Percentiles rank a stretch among this genome's conserved stretches.
Conservation (phyloP, 2,888 invertebrate genomes). For the Mylabris sibirica region DNA sequence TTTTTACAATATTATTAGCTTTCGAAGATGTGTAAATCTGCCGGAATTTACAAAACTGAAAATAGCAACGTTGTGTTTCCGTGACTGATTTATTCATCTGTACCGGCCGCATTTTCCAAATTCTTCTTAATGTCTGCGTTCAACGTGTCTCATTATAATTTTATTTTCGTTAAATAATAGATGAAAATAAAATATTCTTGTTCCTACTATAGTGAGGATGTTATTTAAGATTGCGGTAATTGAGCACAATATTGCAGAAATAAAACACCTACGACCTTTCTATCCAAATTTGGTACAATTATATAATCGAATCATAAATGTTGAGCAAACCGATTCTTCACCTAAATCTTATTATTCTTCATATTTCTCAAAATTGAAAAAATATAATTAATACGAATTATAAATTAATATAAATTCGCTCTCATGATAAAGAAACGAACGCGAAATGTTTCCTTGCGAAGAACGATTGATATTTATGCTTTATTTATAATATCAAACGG, state of each 20-base stretch:
- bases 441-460: neutral
- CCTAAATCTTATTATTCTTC: neutral
- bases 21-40: neutral
- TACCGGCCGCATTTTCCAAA: conserved; percentile 12
- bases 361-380: neutral
- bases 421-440: neutral
- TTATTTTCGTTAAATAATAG: neutral
- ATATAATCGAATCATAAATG: conserved; percentile 41
- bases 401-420: neutral
- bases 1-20: neutral
- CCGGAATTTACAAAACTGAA: conserved; percentile 1
- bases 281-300: conserved; percentile 50
- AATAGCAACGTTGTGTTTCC: conserved; percentile 9
- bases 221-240: conserved; percentile 50
- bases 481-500: neutral
- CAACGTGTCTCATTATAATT: neutral
- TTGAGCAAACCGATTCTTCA: neutral
- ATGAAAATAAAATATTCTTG: neutral
- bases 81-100: conserved; percentile 11
- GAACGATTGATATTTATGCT: neutral
- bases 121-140: neutral
- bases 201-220: conserved; percentile 15
- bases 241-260: conserved; percentile 48
- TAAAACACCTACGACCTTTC: conserved; percentile 54
- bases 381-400: neutral